Evolutionary conservation across 1,140 invertebrate genomes (phyloP), one percentile per base, ranked within the genome.

Genomic region (Galleria mellonella): DNA sequence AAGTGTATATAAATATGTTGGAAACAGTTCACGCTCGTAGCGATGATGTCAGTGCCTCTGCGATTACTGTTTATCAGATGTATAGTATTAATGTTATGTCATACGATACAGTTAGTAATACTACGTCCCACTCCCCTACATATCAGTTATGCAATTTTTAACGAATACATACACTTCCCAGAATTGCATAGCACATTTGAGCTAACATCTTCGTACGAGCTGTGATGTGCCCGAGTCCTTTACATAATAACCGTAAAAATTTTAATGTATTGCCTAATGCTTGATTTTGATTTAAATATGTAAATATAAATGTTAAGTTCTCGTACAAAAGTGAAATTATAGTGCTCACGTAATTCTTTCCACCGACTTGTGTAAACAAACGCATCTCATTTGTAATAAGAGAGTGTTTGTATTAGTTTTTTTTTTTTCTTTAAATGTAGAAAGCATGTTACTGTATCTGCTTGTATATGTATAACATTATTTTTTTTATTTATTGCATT

Each of bases 91-190:
- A 23, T 3, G 17, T 23, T 23, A 23, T 23, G 6, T 23, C 17
- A 23, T 23, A 23, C 17, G 14, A 37, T 37, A 37, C 15, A 37
- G 10, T 37, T 37, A 17, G 14, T 37, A 37, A 37, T 37, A 37
- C 35, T 15, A 49, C 45, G 51, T 13, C 46, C 58, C 31, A 62
- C 45, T 62, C 59, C 10, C 51, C 59, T 47, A 57, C 35, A 51
- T 60, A 52, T 48, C 31, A 32, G 31, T 44, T 47, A 45, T 45
- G 51, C 30, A 48, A 54, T 54, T 40, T 36, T 32, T 40, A 50
- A 43, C 36, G 40, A 31, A 3, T 32, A n/a, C 31, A 35, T 52
- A 47, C 32, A 51, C 51, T 58, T 61, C 53, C 55, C 48, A 41
- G 40, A 55, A 55, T 62, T 62, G 40, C 55, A 49, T 36, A 23